These are phyloP conservation scores for Ptychodera flava DNA, from an alignment of 35 echinoderm and acorn worm species.

Conservation along the genomic window DNA sequence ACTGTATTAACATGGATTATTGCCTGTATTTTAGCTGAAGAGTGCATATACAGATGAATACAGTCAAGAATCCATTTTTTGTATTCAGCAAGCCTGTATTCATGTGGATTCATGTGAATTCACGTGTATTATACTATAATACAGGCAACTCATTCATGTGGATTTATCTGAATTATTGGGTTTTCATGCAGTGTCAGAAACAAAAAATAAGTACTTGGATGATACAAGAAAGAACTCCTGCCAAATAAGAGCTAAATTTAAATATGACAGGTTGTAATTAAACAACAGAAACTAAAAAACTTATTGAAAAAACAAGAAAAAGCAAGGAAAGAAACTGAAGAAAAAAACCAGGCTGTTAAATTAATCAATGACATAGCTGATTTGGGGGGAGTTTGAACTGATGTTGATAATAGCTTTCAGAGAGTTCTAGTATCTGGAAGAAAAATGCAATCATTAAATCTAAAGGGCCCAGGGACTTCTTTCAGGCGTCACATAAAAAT, in stretches of 20 bases:
- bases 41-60: too few species aligned
- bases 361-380: neutral
- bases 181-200: too few species aligned
- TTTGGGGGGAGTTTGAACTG: slow-evolving; percentile 12
- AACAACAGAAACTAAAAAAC: neutral
- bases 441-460: neutral
- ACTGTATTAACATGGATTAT: too few species aligned
- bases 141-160: too few species aligned
- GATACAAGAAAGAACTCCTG: neutral
- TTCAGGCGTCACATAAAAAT: neutral
- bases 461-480: slow-evolving; percentile 7
- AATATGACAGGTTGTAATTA: neutral
- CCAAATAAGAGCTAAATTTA: too few species aligned
- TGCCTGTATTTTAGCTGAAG: too few species aligned
- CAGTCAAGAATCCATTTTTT: too few species aligned
- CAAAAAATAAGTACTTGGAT: slow-evolving; percentile 3
- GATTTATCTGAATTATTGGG: too few species aligned
- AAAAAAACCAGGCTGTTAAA: neutral
- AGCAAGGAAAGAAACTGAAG: neutral
- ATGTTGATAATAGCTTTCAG: neutral
- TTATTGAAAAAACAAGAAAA: slow-evolving; percentile 13
- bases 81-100: too few species aligned
- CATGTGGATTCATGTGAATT: too few species aligned
- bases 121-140: too few species aligned
- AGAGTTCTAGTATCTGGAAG: neutral